Base-by-base conservation (phyloP, 2,113 vertebrate genomes). In the Pyxicephalus adspersus region DNA sequence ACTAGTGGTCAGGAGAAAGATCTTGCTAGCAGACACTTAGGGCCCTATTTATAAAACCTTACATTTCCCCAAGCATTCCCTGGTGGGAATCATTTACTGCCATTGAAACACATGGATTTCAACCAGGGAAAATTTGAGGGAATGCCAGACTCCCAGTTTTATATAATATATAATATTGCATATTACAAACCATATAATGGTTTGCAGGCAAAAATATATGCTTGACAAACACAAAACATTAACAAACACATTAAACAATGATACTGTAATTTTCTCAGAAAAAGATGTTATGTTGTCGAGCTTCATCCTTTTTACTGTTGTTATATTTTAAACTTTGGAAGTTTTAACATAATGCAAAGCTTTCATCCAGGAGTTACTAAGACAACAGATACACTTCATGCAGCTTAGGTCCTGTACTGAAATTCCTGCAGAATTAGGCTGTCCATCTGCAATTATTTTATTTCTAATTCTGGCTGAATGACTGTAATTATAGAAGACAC, bases 401-500 rank as follows among this genome's bases (percentile, higher is more conserved):
- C 5, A 67, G 15, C 18, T 20, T 65, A 29, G 28, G 19, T 38
- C 20, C 20, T 64, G 4, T 26, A 51, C 52, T 70, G 9, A 38
- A 23, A 17, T 55, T 57, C 54, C 15, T 31, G 54, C 18, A 73
- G 25, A 55, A 64, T 73, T 26, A 64, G 38, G 2, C 45, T 77
- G 45, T 52, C 77, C 51, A 16, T 3, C n/a, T 64, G 67, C 51
- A 26, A 8, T 29, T 34, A 54, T 52, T 31, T 64, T 73, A 34
- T 73, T 18, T 31, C 20, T 20, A 45, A 25, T 23, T 20, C n/a
- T 64, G 28, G 22, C 28, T 17, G 26, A 4, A 4, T 57, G n/a
- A 17, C 65, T 58, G 52, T 73, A 57, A 58, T 50, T 73, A 45
- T 74, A 25, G 63, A 74, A 26, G n/a, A 52, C 54, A 28, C 34